These are phyloP conservation scores for Ommatoiulus sabulosus DNA, from an alignment of 2,888 invertebrate species.

Conservation along the genomic window DNA sequence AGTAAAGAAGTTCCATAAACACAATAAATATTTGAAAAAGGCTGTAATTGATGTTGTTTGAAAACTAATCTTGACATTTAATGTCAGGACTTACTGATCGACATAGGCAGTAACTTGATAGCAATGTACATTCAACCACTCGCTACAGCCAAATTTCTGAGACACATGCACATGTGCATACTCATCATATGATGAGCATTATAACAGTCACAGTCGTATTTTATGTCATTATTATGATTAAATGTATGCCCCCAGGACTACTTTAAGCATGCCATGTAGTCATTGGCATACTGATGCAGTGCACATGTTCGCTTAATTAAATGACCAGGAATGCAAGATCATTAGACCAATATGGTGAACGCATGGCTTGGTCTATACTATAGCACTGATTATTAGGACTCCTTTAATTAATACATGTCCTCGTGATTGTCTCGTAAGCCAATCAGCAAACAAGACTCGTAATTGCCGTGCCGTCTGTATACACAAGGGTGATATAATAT, in stretches of 20 bases:
- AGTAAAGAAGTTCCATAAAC: too few relatives aligned
- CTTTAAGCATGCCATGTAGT: neutral
- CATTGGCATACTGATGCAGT: neutral
- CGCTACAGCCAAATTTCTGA: too few relatives aligned
- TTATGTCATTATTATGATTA: neutral
- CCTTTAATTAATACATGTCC: conserved; percentile 26
- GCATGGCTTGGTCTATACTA: neutral
- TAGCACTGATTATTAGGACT: neutral
- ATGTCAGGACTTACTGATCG: too few relatives aligned
- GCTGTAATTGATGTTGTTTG: too few relatives aligned
- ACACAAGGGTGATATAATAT: neutral
- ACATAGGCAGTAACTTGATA: too few relatives aligned
- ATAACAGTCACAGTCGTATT: neutral
- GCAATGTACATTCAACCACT: too few relatives aligned
- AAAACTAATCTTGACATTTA: too few relatives aligned
- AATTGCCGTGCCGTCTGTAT: neutral
- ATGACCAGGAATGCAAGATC: neutral
- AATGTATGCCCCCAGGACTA: neutral
- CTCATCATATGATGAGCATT: too few relatives aligned
- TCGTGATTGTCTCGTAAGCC: neutral
- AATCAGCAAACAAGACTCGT: neutral
- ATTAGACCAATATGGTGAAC: neutral
- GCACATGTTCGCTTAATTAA: conserved; percentile 34
- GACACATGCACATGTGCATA: too few relatives aligned
- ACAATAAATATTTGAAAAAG: too few relatives aligned